Conservation (phyloP, 1,140 invertebrate genomes). For the Zaprionus tsacasi region DNA sequence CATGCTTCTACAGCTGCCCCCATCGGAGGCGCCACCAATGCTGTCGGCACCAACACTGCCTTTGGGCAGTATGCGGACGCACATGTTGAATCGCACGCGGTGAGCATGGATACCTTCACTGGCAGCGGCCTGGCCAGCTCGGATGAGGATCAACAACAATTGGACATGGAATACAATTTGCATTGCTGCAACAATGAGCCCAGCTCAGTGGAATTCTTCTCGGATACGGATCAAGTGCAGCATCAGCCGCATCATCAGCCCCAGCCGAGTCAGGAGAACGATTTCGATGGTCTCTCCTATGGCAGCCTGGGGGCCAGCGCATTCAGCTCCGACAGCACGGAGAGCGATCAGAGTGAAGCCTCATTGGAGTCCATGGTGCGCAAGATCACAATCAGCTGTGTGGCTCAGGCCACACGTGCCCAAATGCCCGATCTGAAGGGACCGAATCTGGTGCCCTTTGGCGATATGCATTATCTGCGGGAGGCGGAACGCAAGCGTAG, state of each 20-base stretch:
- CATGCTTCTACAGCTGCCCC: neutral
- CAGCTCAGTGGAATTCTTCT: slow-evolving; percentile 38
- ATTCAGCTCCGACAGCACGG: slow-evolving; percentile 36
- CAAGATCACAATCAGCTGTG: slow-evolving; percentile 52
- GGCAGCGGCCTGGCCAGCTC: slow-evolving; percentile 38
- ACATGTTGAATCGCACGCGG: neutral
- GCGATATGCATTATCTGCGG: slow-evolving; percentile 66
- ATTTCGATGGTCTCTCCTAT: slow-evolving; percentile 50
- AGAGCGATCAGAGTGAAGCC: slow-evolving; percentile 57
- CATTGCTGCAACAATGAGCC: neutral
- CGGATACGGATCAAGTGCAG: slow-evolving; percentile 49
- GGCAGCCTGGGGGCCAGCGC: slow-evolving; percentile 39
- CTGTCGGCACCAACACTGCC: neutral
- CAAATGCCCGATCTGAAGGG: slow-evolving; percentile 57
- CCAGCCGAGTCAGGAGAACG: neutral
- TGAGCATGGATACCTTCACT: neutral
- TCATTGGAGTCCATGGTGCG: slow-evolving; percentile 66
- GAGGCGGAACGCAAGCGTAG: slow-evolving; percentile 47
- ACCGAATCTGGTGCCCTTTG: slow-evolving; percentile 67
- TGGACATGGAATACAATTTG: neutral
- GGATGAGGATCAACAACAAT: slow-evolving; percentile 19
- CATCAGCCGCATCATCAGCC: slow-evolving; percentile 20
- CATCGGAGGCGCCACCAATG: neutral
- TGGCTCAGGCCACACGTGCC: slow-evolving; percentile 59
- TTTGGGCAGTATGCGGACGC: neutral